These are phyloP conservation scores for Cephalotes varians DNA, from an alignment of 2,888 invertebrate genomes.

Conservation along the genomic window DNA sequence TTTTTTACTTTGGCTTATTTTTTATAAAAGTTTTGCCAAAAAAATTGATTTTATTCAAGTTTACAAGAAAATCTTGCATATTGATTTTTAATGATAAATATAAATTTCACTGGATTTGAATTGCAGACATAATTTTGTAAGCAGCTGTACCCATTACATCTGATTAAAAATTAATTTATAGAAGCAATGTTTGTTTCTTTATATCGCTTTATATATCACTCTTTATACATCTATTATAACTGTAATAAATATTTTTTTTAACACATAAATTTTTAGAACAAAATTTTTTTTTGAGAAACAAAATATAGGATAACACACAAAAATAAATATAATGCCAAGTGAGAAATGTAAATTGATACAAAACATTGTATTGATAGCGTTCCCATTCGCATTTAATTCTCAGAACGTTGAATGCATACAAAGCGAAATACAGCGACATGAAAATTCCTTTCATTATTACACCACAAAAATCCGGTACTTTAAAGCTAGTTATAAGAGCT, in stretches of 20 bases:
- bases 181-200: not conserved
- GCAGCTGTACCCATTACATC: not conserved
- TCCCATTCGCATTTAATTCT: constrained; percentile 39
- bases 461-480: constrained; percentile 45
- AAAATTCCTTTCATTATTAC: constrained; percentile 51
- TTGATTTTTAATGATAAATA: constrained; percentile 3
- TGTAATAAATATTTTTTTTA: not conserved
- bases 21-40: not conserved
- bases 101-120: constrained; percentile 6
- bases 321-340: constrained; percentile 7
- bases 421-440: constrained; percentile 41
- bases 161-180: constrained; percentile 1
- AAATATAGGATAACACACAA: constrained; percentile 2
- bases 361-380: constrained; percentile 36
- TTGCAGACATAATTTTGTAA: constrained; percentile 1
- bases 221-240: not conserved
- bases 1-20: no score
- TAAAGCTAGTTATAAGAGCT: constrained; percentile 44
- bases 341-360: constrained; percentile 52
- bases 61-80: not conserved
- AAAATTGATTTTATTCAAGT: not conserved
- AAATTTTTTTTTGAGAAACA: constrained; percentile 4
- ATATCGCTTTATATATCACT: not conserved
- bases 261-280: not conserved
- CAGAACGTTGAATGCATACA: constrained; percentile 30